Evolutionary conservation across 1,140 invertebrate species (phyloP).

Genomic region (Drosophila tsacasi): DNA sequence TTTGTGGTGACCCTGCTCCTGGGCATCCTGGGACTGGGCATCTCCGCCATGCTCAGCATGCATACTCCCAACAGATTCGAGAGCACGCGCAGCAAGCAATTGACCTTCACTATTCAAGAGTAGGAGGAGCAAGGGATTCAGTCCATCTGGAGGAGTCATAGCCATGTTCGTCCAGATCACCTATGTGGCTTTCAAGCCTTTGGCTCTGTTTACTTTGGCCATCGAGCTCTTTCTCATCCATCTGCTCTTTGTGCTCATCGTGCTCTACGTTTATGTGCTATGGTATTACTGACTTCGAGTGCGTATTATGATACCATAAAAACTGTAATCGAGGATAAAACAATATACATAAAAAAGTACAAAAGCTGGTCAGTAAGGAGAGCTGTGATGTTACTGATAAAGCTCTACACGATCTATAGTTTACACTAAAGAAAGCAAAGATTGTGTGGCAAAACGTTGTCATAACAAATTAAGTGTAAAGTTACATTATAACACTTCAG

Average conservation of each 20-base stretch:
- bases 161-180: conserved; percentile 72
- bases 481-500: no score
- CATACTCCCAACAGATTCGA: conserved; percentile 99
- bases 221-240: conserved; percentile 80
- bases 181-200: conserved; percentile 63
- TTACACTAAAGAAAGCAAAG: not conserved
- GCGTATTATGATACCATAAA: not conserved
- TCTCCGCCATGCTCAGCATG: conserved; percentile 96
- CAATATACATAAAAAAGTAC: not conserved
- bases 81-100: conserved; percentile 97
- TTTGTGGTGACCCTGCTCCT: conserved; percentile 92
- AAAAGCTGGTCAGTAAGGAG: not conserved
- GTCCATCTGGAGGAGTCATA: not conserved
- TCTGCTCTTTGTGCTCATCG: conserved; percentile 73
- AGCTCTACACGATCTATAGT: not conserved
- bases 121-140: conserved; percentile 80
- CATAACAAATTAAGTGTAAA: no score
- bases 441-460: not conserved
- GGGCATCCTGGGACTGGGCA: conserved; percentile 92
- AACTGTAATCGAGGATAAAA: not conserved
- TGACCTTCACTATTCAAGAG: conserved; percentile 92
- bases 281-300: conserved; percentile 58
- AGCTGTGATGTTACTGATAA: not conserved
- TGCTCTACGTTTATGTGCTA: conserved; percentile 75
- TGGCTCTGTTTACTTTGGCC: conserved; percentile 71